phyloP scores from a whole-genome alignment of 2,888 invertebrate species.

The Drosophila subsilvestris region DNA sequence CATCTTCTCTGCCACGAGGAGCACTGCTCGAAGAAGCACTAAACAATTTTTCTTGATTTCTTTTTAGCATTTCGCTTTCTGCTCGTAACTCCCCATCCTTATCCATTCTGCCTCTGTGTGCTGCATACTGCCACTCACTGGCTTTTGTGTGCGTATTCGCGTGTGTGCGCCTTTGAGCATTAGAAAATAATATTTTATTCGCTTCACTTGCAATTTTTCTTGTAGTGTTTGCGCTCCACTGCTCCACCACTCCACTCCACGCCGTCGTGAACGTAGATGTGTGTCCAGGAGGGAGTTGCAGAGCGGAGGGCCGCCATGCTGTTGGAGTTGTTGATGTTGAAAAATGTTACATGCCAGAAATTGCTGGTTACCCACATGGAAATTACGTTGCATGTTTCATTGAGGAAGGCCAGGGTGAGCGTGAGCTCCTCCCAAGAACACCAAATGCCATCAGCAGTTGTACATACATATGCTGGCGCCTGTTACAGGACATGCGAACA shows the following conservation, averaged over 20 bases:
- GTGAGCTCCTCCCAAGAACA: background rate
- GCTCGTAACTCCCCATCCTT: conserved; percentile 40
- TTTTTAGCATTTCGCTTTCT: conserved; percentile 49
- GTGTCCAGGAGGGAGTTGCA: conserved; percentile 20
- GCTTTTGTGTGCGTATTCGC: conserved; percentile 36
- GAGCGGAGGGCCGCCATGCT: conserved; percentile 67
- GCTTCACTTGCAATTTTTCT: conserved; percentile 80
- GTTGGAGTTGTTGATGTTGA: conserved; percentile 79
- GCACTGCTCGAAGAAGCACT: conserved; percentile 39
- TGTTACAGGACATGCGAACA: conserved; percentile 20
- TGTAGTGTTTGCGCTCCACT: conserved; percentile 72
- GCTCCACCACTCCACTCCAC: conserved; percentile 25
- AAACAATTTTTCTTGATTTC: conserved; percentile 78
- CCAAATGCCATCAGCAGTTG: conserved; percentile 26
- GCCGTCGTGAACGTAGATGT: no score
- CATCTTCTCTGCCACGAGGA: conserved; percentile 27
- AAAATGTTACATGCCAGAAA: conserved; percentile 81
- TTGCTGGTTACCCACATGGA: conserved; percentile 81
- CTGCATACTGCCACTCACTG: conserved; percentile 20
- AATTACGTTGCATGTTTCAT: conserved; percentile 79
- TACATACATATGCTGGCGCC: conserved; percentile 8
- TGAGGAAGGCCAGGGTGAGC: conserved; percentile 42
- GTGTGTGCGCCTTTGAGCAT: conserved; percentile 61
- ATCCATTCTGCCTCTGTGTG: conserved; percentile 38
- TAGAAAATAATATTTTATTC: conserved; percentile 81